Evolutionary conservation across 2,797 vertebrate genomes (phyloP).

Genomic region (Prunella strophiata): DNA sequence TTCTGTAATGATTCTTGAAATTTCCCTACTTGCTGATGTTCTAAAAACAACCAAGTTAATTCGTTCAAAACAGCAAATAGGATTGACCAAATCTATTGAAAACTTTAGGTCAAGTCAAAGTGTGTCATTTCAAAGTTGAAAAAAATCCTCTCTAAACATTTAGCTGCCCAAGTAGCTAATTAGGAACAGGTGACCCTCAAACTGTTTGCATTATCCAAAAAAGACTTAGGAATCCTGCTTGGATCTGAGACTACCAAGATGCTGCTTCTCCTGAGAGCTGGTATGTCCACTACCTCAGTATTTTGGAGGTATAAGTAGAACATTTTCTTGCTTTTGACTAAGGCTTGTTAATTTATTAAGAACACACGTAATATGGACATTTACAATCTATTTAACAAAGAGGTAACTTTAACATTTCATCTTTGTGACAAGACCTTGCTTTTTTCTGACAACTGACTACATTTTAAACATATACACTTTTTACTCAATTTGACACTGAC

Average conservation of each 20-base stretch:
- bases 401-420: neutral
- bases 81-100: neutral
- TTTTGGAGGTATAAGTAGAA: neutral
- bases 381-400: neutral
- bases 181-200: neutral
- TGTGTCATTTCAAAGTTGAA: neutral
- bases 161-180: neutral
- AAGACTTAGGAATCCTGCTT: neutral
- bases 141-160: neutral
- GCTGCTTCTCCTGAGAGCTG: neutral
- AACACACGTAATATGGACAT: neutral
- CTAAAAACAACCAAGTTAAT: neutral
- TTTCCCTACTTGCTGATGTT: neutral
- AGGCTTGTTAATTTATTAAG: neutral
- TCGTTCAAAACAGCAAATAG: neutral
- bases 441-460: slow-evolving; percentile 26
- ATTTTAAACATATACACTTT: neutral
- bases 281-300: neutral
- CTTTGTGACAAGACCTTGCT: neutral
- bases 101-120: neutral
- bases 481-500: slow-evolving; percentile 16
- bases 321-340: neutral
- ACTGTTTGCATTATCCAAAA: neutral
- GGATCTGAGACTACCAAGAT: neutral
- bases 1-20: neutral